Base-by-base conservation (phyloP, 2,113 vertebrate genomes). In the Physeter macrocephalus region DNA sequence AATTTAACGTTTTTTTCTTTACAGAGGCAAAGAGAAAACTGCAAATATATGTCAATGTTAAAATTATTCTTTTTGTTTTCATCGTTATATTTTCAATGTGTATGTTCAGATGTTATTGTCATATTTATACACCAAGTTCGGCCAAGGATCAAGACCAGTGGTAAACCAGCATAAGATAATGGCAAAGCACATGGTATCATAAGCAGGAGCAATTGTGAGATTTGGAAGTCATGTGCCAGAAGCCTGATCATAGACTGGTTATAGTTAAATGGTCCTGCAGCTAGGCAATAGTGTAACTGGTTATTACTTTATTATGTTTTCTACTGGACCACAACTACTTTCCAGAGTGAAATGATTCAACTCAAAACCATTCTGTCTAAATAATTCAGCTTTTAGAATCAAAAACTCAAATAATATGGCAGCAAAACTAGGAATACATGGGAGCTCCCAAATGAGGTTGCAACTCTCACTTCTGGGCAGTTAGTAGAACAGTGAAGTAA, bases 261-360 rank as follows among this genome's bases (percentile, higher is more conserved):
- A 49, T 14, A 18, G 46, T 52, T 43, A 36, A 64, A 23, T 12
- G 6, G 10, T 29, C 23, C 52, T 92, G 36, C 29, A 92, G 2
- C 2, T 31, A 13, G 20, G 54, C 78, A 88, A 4, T 20, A 52
- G 2, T 43, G 9, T 20, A 84, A 29, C 15, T 46, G 39, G 36
- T 46, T 46, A 36, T 71, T 86, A 57, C 36, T 80, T 43, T 25
- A 8, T 21, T 31, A 31, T 14, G 20, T 5, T 84, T 89, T 72
- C 41, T 18, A 4, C 2, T 27, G 17, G 11, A 54, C 6, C 10
- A 49, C 20, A 54, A 62, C 17, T 77, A 14, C 25, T 72, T 92
- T 93, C 52, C 66, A 87, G 59, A 80, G 4, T 71, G 36, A 94
- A 95, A 49, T 15, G 17, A 61, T 57, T 90, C 75, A 74, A 71